Evolutionary conservation across 2,113 vertebrate species (phyloP), one percentile per base, ranked within the genome.

Genomic region (Sylvia atricapilla): DNA sequence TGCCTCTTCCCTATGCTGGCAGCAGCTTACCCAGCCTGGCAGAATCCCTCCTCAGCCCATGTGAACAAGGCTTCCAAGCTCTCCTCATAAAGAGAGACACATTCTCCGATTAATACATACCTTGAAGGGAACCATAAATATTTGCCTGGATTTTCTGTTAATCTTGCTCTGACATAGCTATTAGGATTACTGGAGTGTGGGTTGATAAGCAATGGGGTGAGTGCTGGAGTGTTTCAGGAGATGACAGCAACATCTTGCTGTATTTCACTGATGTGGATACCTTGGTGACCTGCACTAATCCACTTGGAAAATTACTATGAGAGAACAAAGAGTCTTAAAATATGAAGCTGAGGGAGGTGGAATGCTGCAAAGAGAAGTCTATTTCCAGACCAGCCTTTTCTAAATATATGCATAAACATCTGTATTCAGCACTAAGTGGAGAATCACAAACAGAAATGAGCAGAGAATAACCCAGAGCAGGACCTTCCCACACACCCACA

Each of bases 61-160:
- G 0, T 2, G 18, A 88, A 20, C 43, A 41, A 79, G 21, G n/a
- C 55, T 91, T 91, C 72, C 78, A 81, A 84, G 66, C 60, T 84
- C 56, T 80, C 73, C 33, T 73, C 68, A 19, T 33, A 79, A 94
- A 30, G 15, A 37, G 37, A 37, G 37, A 37, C 66, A 73, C 52
- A 44, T 67, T 88, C 56, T 67, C 6, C 0, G 43, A 74, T 84
- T 91, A 88, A 86, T 39, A 90, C 4, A 0, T 39, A 93, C 75
- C 92, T 93, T 70, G 85, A 88, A 92, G 49, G 75, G 76, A 88
- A 84, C 47, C 83, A 90, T 95, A 94, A 93, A 88, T 92, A 96
- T 75, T 81, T 93, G 75, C 60, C 68, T 59, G 85, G 84, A 77
- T 95, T 95, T 92, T 86, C 67, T 89, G 84, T 79, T 95, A 91